Evolutionary conservation across 2,888 invertebrate genomes (phyloP).

Genomic region (Ophion ellenae): DNA sequence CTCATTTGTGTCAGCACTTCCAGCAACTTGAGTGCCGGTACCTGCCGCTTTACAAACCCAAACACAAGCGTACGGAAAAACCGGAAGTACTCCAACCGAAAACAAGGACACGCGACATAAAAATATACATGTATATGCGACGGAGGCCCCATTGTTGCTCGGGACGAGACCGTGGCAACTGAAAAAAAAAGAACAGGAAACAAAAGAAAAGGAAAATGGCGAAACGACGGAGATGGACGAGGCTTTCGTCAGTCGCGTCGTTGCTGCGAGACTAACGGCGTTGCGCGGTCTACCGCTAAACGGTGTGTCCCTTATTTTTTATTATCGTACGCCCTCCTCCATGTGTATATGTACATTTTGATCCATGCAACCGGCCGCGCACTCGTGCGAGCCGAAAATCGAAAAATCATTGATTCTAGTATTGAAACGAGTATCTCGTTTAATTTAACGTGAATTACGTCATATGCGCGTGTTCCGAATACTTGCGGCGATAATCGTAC

Average conservation of each 20-base stretch:
- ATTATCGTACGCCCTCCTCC: not conserved
- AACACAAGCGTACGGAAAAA: not conserved
- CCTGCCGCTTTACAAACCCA: not conserved
- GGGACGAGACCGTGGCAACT: not conserved
- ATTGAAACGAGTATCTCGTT: too few species aligned
- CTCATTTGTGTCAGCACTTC: not conserved
- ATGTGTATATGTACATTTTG: not conserved
- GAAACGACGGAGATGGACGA: conserved; percentile 32
- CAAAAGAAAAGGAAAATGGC: conserved; percentile 28
- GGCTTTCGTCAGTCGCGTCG: conserved; percentile 35
- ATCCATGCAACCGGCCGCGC: too few species aligned
- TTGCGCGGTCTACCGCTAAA: conserved; percentile 20
- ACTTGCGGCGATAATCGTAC: too few species aligned
- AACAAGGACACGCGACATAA: not conserved
- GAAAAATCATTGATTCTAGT: too few species aligned
- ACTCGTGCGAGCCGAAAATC: not conserved
- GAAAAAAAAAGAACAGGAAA: not conserved
- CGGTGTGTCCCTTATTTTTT: conserved; percentile 23
- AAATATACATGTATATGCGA: not conserved
- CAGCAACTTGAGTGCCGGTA: not conserved
- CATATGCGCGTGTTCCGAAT: too few species aligned
- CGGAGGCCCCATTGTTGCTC: not conserved
- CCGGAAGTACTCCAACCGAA: not conserved
- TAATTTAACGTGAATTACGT: too few species aligned
- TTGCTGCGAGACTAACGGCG: conserved; percentile 24